These are phyloP conservation scores for Illadopsis cleaveri DNA, from an alignment of 2,113 vertebrate species.

Conservation along the genomic window DNA sequence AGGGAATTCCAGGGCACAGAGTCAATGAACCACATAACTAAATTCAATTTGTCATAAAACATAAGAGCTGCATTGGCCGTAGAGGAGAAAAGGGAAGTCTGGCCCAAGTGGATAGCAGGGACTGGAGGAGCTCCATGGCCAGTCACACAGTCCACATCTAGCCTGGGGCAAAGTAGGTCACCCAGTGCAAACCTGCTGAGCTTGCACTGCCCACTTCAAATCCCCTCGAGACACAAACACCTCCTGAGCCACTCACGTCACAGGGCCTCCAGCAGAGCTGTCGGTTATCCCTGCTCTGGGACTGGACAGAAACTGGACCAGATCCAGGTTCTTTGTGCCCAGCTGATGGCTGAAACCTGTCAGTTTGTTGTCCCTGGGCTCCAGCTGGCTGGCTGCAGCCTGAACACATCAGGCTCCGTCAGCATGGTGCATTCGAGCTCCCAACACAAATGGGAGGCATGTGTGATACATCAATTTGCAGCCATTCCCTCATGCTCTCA, in stretches of 20 bases:
- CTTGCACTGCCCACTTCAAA: background rate
- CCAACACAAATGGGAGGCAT: background rate
- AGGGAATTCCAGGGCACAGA: conserved; percentile 58
- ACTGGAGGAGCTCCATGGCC: background rate
- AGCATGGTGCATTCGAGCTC: background rate
- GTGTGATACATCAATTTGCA: conserved; percentile 15
- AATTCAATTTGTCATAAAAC: conserved; percentile 42
- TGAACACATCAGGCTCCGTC: background rate
- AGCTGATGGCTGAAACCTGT: conserved; percentile 47
- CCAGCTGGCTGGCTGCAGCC: conserved; percentile 45
- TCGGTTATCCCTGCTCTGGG: background rate
- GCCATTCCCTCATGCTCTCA: conserved; percentile 29
- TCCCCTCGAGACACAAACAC: background rate
- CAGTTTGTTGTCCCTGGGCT: background rate
- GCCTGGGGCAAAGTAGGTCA: conserved; percentile 8
- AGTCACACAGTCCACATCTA: background rate
- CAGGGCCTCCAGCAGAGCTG: background rate
- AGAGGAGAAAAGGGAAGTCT: background rate
- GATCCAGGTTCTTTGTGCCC: conserved; percentile 17
- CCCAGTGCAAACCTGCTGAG: background rate
- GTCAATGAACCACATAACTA: conserved; percentile 40
- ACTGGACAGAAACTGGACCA: background rate
- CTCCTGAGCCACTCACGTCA: accelerated
- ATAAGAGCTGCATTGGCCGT: background rate
- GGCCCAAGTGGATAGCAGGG: accelerated